phyloP scores from a whole-genome alignment of 2,797 vertebrate species.

The Falco cherrug region DNA sequence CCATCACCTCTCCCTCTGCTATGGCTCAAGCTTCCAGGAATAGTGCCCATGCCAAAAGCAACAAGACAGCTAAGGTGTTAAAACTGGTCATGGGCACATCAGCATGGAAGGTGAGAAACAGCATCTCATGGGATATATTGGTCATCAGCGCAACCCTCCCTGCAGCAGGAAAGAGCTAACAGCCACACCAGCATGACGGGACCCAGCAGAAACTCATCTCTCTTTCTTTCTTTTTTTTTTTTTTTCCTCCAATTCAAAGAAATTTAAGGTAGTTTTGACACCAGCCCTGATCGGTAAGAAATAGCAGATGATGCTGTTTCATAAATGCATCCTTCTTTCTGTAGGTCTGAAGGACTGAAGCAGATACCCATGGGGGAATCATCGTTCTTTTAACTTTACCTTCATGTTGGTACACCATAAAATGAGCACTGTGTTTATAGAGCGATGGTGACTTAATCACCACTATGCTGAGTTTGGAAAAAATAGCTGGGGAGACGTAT shows the following conservation, averaged over 20 bases:
- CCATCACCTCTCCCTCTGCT: accelerated
- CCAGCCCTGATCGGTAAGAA: not conserved
- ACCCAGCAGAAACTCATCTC: not conserved
- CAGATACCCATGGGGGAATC: not conserved
- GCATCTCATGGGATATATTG: accelerated
- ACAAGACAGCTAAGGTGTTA: not conserved
- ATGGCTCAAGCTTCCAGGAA: not conserved
- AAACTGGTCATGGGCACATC: not conserved
- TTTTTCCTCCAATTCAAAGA: not conserved
- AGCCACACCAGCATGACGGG: accelerated
- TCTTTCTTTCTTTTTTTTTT: no score
- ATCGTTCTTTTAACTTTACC: not conserved
- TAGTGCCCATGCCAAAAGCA: not conserved
- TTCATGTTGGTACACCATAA: not conserved
- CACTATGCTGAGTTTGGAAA: not conserved
- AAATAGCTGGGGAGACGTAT: not conserved
- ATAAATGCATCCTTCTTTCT: not conserved
- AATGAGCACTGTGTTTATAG: not conserved
- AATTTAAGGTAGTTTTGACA: not conserved
- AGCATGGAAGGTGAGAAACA: not conserved
- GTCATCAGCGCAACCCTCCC: not conserved
- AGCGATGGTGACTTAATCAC: not conserved
- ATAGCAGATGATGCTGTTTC: not conserved
- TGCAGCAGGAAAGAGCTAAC: not conserved
- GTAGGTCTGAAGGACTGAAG: not conserved